Percentiles rank a stretch among this genome's conserved stretches.
Evolutionary conservation across 2,797 vertebrate genomes (phyloP).

Genomic region (Euthynnus affinis): DNA sequence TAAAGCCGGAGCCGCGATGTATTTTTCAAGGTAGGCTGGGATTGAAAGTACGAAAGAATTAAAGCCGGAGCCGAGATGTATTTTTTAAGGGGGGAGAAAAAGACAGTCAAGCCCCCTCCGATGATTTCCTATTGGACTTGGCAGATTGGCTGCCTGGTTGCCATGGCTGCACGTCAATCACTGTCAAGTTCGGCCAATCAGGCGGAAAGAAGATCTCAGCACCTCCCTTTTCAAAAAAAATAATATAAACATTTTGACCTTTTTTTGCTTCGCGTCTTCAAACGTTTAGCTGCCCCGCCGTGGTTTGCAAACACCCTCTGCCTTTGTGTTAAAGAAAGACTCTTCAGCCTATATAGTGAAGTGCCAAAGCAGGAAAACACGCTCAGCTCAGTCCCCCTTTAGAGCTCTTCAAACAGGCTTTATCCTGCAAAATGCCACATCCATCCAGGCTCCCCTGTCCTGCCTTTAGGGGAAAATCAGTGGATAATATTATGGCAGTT

Average conservation of each 20-base stretch:
- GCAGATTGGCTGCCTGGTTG: conserved; percentile 92
- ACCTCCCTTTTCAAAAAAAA: conserved; percentile 86
- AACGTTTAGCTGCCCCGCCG: conserved; percentile 70
- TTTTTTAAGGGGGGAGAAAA: conserved; percentile 86
- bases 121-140: conserved; percentile 92
- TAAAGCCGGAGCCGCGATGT: conserved; percentile 79
- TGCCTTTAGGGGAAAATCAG: conserved; percentile 19
- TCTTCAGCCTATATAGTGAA: conserved; percentile 54
- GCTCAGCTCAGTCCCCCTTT: conserved; percentile 53
- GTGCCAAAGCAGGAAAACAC: conserved; percentile 45
- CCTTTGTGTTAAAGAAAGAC: conserved; percentile 70
- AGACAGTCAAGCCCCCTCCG: conserved; percentile 86
- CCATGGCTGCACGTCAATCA: conserved; percentile 96
- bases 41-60: conserved; percentile 84
- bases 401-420: conserved; percentile 54
- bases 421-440: conserved; percentile 47
- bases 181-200: conserved; percentile 92
- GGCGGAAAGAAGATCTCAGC: conserved; percentile 85
- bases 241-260: conserved; percentile 87
- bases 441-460: conserved; percentile 8
- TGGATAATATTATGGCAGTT: background rate
- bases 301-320: conserved; percentile 59
- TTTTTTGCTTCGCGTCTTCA: conserved; percentile 81
- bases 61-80: conserved; percentile 84
- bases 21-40: conserved; percentile 77